A percentile compares a stretch with the other conserved stretches of the same genome.
These are phyloP conservation scores for Ditula angustiorana DNA, from an alignment of 2,888 invertebrate species.

Conservation along the genomic window DNA sequence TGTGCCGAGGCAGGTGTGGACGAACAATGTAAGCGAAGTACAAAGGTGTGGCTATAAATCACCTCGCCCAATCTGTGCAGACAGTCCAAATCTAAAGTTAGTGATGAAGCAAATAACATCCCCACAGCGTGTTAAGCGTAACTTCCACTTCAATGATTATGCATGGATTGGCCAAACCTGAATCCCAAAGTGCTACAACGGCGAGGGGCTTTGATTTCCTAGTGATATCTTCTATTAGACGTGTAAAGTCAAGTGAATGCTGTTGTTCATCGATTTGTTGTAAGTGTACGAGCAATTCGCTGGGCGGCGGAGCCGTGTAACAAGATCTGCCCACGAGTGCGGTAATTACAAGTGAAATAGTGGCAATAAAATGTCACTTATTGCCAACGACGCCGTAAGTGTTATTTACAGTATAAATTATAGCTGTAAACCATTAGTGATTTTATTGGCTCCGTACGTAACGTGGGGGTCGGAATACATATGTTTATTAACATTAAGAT, in stretches of 20 bases:
- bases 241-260: constrained; percentile 10
- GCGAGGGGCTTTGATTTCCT: constrained; percentile 2
- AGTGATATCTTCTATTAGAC: constrained; percentile 9
- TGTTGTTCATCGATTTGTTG: constrained; percentile 15
- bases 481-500: constrained; percentile 19
- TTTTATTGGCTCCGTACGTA: constrained; percentile 40
- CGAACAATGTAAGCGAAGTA: constrained; percentile 39
- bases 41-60: constrained; percentile 56
- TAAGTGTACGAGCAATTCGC: constrained; percentile 18
- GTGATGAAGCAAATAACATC: constrained; percentile 33
- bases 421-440: constrained; percentile 43
- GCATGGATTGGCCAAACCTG: constrained; percentile 33
- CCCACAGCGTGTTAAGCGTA: constrained; percentile 25
- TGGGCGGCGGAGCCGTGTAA: constrained; percentile 5
- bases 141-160: constrained; percentile 38
- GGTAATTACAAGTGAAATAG: constrained; percentile 48
- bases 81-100: constrained; percentile 44
- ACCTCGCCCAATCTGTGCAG: constrained; percentile 47
- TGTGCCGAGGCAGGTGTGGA: constrained; percentile 77
- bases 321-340: constrained; percentile 28
- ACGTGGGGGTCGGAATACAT: constrained; percentile 26
- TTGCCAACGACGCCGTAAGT: constrained; percentile 39
- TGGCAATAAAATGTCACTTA: constrained; percentile 45
- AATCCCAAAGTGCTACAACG: constrained; percentile 15
- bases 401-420: constrained; percentile 43